Base-by-base conservation (phyloP, 1,140 invertebrate genomes). In the Danaus melanippus region DNA sequence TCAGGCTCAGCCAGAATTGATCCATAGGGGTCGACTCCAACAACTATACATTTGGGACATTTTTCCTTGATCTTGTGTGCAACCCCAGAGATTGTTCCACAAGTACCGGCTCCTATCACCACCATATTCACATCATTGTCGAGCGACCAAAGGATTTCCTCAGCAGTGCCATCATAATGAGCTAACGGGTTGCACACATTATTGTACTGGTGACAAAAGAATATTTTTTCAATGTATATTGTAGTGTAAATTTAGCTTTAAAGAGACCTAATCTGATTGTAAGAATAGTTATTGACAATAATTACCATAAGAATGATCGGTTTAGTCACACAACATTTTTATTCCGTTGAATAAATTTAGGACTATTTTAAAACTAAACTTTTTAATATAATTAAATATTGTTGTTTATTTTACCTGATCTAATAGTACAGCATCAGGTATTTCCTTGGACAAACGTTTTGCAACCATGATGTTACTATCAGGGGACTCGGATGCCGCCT, bases 391-490 rank as follows among this genome's bases (percentile, higher is more conserved):
- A 21, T 21, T 21, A 21, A 21, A 21, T 21, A 21, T 21, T 5
- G 5, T 21, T 21, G 17, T 1, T 21, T 21, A 21, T 53, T 21
- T 66, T 89, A 96, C 95, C 90, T 99, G 98, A 90, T 99, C 95
- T 15, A 99, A 86, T 63, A 99, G 93, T 56, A 99, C 91, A 2
- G 97, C 94, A 82, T 98, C 93, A 2, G 97, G 96, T 66, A 98
- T 98, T 83, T 96, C 90, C 56, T 91, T 91, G 46, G 92, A 88
- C n/a, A 99, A 84, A 66, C 93, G 90, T 59, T 95, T 92, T 6
- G 97, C 95, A 9, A 99, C 96, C 53, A 92, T 92, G 61, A 99
- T 96, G 67, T 99, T 93, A 52, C 96, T 95, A 58, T 98, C 94
- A 0, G 96, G 94, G 47, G 93, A 93, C 70, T 97, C 92, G 76